Conservation (phyloP, 2,888 invertebrate species). For the Lithodes maja region DNA sequence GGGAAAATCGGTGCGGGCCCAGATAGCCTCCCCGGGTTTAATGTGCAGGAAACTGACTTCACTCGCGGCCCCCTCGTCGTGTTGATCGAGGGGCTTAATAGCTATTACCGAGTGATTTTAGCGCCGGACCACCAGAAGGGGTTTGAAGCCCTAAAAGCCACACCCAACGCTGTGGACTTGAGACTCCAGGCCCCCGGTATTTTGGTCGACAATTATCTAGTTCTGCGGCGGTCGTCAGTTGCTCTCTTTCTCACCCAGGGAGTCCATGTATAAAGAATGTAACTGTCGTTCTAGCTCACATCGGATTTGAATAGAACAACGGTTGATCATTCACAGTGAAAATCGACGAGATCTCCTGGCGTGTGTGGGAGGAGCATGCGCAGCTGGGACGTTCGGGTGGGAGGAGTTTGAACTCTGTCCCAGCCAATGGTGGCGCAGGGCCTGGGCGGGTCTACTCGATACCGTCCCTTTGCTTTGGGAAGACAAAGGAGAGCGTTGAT, state of each 20-base stretch:
- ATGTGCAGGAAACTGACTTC: constrained; percentile 58
- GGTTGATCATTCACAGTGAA: constrained; percentile 63
- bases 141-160: constrained; percentile 8
- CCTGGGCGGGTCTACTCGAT: constrained; percentile 56
- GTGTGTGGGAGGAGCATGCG: constrained; percentile 60
- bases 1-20: constrained; percentile 39
- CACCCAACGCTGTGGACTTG: neutral
- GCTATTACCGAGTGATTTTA: constrained; percentile 65
- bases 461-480: constrained; percentile 46
- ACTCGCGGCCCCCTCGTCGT: constrained; percentile 51
- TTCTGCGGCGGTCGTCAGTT: constrained; percentile 38
- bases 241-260: constrained; percentile 64
- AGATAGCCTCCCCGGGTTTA: constrained; percentile 48
- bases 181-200: neutral
- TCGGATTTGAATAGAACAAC: constrained; percentile 67
- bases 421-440: constrained; percentile 34
- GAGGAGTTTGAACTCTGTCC: neutral
- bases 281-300: constrained; percentile 58
- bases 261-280: constrained; percentile 57
- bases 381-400: constrained; percentile 20
- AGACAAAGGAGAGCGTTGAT: constrained; percentile 64
- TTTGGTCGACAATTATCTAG: constrained; percentile 46
- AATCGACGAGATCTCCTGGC: constrained; percentile 59
- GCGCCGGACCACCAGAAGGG: constrained; percentile 37
- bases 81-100: constrained; percentile 60